Conservation (phyloP, 2,797 vertebrate genomes). For the Microctenopoma lineatum region DNA sequence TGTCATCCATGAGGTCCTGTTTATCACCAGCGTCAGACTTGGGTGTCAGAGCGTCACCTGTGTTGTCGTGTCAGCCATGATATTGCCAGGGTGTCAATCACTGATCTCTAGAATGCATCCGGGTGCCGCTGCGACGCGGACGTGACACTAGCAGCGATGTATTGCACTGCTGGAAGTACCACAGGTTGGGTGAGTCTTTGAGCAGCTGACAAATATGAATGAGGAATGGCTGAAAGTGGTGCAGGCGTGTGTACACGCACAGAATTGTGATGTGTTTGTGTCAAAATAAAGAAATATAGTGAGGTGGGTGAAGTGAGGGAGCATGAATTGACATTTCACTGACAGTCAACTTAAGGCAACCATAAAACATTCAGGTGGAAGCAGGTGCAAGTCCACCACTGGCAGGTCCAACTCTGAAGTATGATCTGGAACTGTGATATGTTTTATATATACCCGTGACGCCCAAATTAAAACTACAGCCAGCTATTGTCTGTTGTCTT, state of each 20-base stretch:
- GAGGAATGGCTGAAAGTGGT: conserved; percentile 13
- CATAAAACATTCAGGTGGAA: conserved; percentile 40
- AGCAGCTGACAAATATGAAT: conserved; percentile 7
- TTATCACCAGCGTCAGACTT: conserved; percentile 46
- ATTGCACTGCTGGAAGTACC: conserved; percentile 28
- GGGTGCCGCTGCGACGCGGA: conserved; percentile 49
- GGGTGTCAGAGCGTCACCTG: conserved; percentile 61
- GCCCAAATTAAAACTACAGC: conserved; percentile 47
- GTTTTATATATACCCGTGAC: conserved; percentile 41
- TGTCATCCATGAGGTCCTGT: conserved; percentile 47
- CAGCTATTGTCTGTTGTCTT: conserved; percentile 40
- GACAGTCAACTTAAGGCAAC: conserved; percentile 35
- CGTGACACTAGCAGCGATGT: conserved; percentile 40
- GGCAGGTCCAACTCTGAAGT: conserved; percentile 23
- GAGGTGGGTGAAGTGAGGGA: conserved; percentile 14
- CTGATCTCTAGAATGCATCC: conserved; percentile 24
- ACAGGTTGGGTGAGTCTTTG: conserved; percentile 36
- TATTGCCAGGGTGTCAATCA: conserved; percentile 60
- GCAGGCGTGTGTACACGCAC: neutral
- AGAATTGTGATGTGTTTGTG: conserved; percentile 9
- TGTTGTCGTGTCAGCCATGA: conserved; percentile 67
- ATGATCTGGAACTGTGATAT: conserved; percentile 35
- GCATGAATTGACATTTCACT: conserved; percentile 47
- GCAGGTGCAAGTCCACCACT: conserved; percentile 16
- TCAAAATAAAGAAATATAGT: conserved; percentile 23